These are phyloP conservation scores for Camarhynchus parvulus DNA, from an alignment of 2,113 vertebrate genomes.

Conservation along the genomic window DNA sequence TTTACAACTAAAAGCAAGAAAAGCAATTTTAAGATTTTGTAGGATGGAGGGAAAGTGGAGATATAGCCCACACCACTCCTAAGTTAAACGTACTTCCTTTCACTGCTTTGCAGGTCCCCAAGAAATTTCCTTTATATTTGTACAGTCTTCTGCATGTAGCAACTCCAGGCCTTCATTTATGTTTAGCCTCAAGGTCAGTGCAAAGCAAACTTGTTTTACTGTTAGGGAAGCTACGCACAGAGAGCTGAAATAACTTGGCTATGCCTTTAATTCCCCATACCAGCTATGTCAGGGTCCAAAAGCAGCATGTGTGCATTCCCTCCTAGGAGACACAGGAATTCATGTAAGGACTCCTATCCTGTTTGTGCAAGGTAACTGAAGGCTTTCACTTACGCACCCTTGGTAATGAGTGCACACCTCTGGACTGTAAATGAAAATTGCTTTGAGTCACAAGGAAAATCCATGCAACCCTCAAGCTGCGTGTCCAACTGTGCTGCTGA, in stretches of 20 bases:
- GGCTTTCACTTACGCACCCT: not conserved
- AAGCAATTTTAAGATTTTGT: conserved; percentile 17
- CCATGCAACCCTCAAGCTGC: not conserved
- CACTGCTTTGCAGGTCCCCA: not conserved
- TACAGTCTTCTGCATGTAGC: not conserved
- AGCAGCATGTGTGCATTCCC: not conserved
- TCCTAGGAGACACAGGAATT: not conserved
- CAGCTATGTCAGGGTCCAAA: not conserved
- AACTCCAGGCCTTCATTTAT: not conserved
- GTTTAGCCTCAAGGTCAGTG: not conserved
- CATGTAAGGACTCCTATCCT: not conserved
- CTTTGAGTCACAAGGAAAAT: conserved; percentile 37
- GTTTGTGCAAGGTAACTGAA: not conserved
- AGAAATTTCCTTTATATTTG: not conserved
- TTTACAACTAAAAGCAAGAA: conserved; percentile 60
- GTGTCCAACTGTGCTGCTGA: not conserved
- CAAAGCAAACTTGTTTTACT: not conserved
- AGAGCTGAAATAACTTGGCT: not conserved
- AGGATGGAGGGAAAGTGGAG: not conserved
- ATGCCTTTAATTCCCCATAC: not conserved
- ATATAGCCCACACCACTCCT: not conserved
- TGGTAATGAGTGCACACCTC: not conserved
- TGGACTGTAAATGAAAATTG: not conserved
- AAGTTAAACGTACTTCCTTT: not conserved
- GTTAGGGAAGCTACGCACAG: not conserved